phyloP scores from a whole-genome alignment of 2,113 vertebrate species.

The Thamnaconus septentrionalis region DNA sequence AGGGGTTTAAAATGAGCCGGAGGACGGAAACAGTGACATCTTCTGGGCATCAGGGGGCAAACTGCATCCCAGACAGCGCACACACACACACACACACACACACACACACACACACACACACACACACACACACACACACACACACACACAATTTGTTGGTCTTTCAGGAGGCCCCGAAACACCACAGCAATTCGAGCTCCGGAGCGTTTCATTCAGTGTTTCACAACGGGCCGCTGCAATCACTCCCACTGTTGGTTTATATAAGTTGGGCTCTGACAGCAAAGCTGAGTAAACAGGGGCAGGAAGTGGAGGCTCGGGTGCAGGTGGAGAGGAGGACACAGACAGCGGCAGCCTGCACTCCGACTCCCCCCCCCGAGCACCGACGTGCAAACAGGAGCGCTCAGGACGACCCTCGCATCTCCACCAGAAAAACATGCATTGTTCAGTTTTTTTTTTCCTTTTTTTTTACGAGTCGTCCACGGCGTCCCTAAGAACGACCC shows the following conservation, averaged over 20 bases:
- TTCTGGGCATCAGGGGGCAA: slow-evolving; percentile 26
- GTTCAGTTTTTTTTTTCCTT: no score
- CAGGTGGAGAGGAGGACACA: slow-evolving; percentile 64
- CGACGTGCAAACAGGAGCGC: slow-evolving; percentile 58
- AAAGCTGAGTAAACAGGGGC: slow-evolving; percentile 76
- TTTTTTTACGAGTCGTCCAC: no score
- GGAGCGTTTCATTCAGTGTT: slow-evolving; percentile 23
- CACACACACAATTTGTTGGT: slow-evolving; percentile 6
- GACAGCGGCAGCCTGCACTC: slow-evolving; percentile 32
- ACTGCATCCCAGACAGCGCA: slow-evolving; percentile 25
- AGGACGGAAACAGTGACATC: slow-evolving; percentile 59
- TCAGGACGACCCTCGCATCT: slow-evolving; percentile 28
- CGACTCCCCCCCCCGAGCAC: slow-evolving; percentile 17
- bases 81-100: no score
- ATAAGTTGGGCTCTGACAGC: slow-evolving; percentile 49
- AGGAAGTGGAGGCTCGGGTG: slow-evolving; percentile 59
- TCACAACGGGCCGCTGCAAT: slow-evolving; percentile 19
- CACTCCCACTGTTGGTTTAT: slow-evolving; percentile 25
- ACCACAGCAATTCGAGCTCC: slow-evolving; percentile 35
- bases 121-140: no score
- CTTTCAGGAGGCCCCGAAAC: slow-evolving; percentile 34
- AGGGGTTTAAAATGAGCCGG: slow-evolving; percentile 9
- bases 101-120: no score
- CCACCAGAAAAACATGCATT: neutral
- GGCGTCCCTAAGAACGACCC: no score